Evolutionary conservation across 2,113 vertebrate genomes (phyloP).

Genomic region (Plecotus auritus): DNA sequence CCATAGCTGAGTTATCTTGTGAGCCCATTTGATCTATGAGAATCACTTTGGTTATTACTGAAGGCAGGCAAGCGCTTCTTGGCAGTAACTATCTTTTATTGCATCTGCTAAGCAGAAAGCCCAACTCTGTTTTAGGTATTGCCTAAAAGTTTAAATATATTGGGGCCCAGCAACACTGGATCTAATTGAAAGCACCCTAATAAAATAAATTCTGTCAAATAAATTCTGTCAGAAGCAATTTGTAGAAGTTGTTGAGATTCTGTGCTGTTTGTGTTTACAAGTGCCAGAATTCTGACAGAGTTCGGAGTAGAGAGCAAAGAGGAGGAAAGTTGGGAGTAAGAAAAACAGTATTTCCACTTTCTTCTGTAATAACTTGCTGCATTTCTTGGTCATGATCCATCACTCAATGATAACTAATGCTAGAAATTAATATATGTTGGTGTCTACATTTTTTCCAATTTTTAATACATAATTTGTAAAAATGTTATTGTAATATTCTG

Average conservation of each 20-base stretch:
- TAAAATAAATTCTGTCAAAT: slow-evolving; percentile 15
- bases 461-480: not conserved
- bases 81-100: not conserved
- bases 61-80: not conserved
- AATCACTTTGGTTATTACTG: slow-evolving; percentile 1
- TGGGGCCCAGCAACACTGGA: not conserved
- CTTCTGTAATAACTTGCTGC: not conserved
- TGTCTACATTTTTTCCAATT: not conserved
- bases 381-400: not conserved
- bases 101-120: not conserved
- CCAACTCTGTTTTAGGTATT: not conserved
- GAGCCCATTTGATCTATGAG: slow-evolving; percentile 19
- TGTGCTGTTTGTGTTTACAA: not conserved
- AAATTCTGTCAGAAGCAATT: slow-evolving; percentile 4
- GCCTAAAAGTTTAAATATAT: slow-evolving; percentile 20
- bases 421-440: not conserved
- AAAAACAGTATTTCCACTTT: not conserved
- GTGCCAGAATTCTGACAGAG: not conserved
- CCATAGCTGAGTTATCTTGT: not conserved
- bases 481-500: not conserved
- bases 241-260: not conserved
- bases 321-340: not conserved
- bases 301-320: not conserved
- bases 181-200: slow-evolving; percentile 15
- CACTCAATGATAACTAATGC: not conserved